Evolutionary conservation across 2,797 vertebrate genomes (phyloP).

Genomic region (Rhynchotus rufescens): DNA sequence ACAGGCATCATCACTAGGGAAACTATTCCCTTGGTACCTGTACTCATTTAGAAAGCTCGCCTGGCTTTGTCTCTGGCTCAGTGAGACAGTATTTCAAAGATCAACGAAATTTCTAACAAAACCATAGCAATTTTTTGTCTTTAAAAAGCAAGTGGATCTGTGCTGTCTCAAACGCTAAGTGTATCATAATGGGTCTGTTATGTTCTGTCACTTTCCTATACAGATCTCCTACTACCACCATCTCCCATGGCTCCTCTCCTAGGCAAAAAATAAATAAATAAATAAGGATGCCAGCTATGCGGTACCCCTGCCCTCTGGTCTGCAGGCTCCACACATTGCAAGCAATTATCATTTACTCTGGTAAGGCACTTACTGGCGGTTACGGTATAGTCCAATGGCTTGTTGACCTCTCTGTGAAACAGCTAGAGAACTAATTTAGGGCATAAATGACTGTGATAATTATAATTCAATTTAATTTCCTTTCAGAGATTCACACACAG

Average conservation of each 20-base stretch:
- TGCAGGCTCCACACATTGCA: constrained; percentile 25
- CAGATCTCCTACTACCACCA: not conserved
- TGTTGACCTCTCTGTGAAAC: constrained; percentile 4
- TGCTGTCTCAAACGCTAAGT: not conserved
- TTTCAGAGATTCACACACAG: constrained; percentile 40
- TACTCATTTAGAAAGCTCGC: not conserved
- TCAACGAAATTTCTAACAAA: constrained; percentile 3
- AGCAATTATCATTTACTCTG: constrained; percentile 36
- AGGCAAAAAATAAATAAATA: not conserved
- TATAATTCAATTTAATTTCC: constrained; percentile 58
- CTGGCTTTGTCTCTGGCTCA: not conserved
- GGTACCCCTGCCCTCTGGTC: not conserved
- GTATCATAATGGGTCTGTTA: not conserved
- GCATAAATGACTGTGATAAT: constrained; percentile 53
- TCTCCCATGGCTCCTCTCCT: not conserved
- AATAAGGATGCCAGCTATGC: not conserved
- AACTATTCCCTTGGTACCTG: not conserved
- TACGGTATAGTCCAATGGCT: constrained; percentile 34
- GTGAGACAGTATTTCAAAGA: not conserved
- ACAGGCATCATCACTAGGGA: constrained; percentile 11
- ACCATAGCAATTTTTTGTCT: not conserved
- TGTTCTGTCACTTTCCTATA: not conserved
- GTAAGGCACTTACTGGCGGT: constrained; percentile 36
- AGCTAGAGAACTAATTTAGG: constrained; percentile 56
- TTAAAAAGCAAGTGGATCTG: not conserved